Evolutionary conservation across 2,113 vertebrate genomes (phyloP).

Genomic region (Corythoichthys intestinalis): DNA sequence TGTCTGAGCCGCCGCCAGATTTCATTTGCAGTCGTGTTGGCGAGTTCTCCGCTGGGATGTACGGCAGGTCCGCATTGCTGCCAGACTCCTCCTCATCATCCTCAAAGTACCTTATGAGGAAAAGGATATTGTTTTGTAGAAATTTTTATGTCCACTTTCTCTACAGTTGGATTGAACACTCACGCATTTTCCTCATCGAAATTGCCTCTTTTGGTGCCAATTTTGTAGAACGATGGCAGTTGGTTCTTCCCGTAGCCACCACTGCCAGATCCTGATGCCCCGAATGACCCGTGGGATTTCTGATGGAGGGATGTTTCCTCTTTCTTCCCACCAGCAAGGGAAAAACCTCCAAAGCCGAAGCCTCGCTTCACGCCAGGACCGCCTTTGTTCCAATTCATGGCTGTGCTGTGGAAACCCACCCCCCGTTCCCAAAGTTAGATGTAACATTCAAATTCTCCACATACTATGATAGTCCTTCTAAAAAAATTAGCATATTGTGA

Average conservation of each 20-base stretch:
- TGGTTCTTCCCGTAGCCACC: constrained; percentile 81
- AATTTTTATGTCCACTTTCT: neutral
- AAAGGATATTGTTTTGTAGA: neutral
- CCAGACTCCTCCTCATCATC: constrained; percentile 95
- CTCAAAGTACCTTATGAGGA: constrained; percentile 86
- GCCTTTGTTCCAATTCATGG: constrained; percentile 99
- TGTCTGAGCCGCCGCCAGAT: constrained; percentile 87
- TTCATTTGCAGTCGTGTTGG: constrained; percentile 92
- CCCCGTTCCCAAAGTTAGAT: no score
- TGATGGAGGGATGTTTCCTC: constrained; percentile 82
- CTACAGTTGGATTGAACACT: constrained; percentile 31
- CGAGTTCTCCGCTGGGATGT: constrained; percentile 97
- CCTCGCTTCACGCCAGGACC: constrained; percentile 91
- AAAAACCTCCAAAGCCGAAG: constrained; percentile 96
- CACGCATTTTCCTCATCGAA: constrained; percentile 97
- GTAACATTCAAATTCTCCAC: no score
- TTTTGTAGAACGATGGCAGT: constrained; percentile 97
- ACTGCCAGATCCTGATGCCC: constrained; percentile 73
- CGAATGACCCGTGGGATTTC: constrained; percentile 84
- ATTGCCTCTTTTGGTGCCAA: constrained; percentile 93
- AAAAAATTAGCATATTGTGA: no score
- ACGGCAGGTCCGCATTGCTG: constrained; percentile 87
- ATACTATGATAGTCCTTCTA: no score
- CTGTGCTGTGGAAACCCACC: constrained; percentile 30
- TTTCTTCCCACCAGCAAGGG: constrained; percentile 84